Percentiles rank a stretch among this genome's conserved stretches.
phyloP scores from a whole-genome alignment of 2,797 vertebrate species.

The Characodon lateralis region DNA sequence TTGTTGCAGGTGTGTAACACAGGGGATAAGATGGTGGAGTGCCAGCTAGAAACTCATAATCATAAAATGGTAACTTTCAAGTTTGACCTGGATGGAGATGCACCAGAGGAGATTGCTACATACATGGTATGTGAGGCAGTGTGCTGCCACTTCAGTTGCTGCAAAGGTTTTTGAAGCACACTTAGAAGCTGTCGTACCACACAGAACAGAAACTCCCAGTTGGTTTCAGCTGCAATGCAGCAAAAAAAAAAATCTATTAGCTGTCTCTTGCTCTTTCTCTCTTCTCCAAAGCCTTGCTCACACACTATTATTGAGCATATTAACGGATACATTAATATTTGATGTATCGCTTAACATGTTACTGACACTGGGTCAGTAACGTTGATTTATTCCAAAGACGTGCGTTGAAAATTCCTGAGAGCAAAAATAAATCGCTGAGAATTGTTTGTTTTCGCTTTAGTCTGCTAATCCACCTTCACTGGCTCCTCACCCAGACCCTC shows the following conservation, averaged over 20 bases:
- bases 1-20: slow-evolving; percentile 91
- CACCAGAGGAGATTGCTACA: slow-evolving; percentile 96
- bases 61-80: slow-evolving; percentile 99
- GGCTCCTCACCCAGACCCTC: background rate
- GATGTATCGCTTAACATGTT: background rate
- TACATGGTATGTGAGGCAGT: slow-evolving; percentile 85
- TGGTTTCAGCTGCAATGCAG: slow-evolving; percentile 66
- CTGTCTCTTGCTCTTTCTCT: slow-evolving; percentile 18
- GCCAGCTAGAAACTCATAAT: slow-evolving; percentile 97
- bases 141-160: background rate
- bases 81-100: slow-evolving; percentile 96
- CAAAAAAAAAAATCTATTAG: slow-evolving; percentile 35
- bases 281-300: slow-evolving; percentile 18
- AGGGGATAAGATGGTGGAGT: slow-evolving; percentile 99
- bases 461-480: background rate
- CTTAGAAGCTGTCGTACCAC: slow-evolving; percentile 9
- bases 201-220: slow-evolving; percentile 38
- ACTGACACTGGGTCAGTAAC: background rate
- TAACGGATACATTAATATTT: slow-evolving; percentile 32
- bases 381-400: slow-evolving; percentile 6
- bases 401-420: slow-evolving; percentile 4
- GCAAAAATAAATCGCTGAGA: background rate
- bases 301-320: slow-evolving; percentile 27
- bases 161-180: slow-evolving; percentile 6
- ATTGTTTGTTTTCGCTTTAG: background rate